These are phyloP conservation scores for Ranitomeya imitator DNA, from an alignment of 2,113 vertebrate genomes.

Conservation along the genomic window DNA sequence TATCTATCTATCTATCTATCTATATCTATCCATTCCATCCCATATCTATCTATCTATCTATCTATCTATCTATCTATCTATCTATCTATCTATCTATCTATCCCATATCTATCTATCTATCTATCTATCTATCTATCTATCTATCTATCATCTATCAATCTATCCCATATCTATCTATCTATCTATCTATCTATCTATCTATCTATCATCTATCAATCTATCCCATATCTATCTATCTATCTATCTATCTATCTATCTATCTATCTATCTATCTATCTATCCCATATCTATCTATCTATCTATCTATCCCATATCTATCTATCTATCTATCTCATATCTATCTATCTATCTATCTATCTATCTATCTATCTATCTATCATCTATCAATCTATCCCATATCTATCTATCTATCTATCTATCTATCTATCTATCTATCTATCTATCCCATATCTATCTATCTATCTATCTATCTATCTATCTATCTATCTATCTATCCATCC, in stretches of 20 bases:
- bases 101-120: conserved; percentile 5
- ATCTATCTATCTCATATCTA: conserved; percentile 40
- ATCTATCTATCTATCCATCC: conserved; percentile 53
- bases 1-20: not conserved
- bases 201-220: not conserved
- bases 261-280: conserved; percentile 5
- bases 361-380: not conserved
- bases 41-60: conserved; percentile 25
- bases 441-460: no score
- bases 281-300: conserved; percentile 53
- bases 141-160: not conserved
- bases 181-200: conserved; percentile 54
- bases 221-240: conserved; percentile 39
- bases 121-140: conserved; percentile 34
- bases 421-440: conserved; percentile 37
- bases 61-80: conserved; percentile 53
- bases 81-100: conserved; percentile 49
- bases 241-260: conserved; percentile 14
- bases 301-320: no score
- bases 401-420: conserved; percentile 12
- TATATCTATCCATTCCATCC: no score
- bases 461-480: conserved; percentile 35
- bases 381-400: conserved; percentile 41
- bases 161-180: conserved; percentile 40
- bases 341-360: conserved; percentile 32